These are phyloP conservation scores for Metellina segmentata DNA, from an alignment of 2,888 invertebrate species.

Conservation along the genomic window DNA sequence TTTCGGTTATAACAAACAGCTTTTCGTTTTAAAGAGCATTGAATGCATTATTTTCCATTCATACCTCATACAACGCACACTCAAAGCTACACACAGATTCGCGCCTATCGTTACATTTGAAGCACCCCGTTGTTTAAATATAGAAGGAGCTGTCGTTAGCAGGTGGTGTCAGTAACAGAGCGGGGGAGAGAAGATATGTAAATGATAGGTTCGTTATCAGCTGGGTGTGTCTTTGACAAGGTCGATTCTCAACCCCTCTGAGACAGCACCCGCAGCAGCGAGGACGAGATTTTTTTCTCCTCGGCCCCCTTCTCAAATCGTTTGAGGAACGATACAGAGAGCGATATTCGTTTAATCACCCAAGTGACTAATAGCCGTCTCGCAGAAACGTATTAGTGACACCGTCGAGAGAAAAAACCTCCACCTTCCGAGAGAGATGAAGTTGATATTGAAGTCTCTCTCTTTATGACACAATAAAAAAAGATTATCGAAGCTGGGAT, in stretches of 20 bases:
- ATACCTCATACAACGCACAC: background rate
- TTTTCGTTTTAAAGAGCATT: background rate
- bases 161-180: constrained; percentile 53
- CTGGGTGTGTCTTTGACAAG: constrained; percentile 61
- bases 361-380: constrained; percentile 48
- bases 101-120: no score
- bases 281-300: background rate
- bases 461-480: constrained; percentile 6
- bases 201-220: constrained; percentile 69
- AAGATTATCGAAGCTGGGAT: background rate
- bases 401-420: constrained; percentile 5
- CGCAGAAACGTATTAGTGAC: constrained; percentile 36
- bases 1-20: background rate
- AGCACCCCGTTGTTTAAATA: constrained; percentile 19
- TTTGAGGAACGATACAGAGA: constrained; percentile 8
- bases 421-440: background rate
- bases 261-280: constrained; percentile 15
- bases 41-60: background rate
- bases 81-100: background rate
- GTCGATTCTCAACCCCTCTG: constrained; percentile 40
- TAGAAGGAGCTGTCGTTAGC: constrained; percentile 11
- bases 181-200: constrained; percentile 58
- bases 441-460: constrained; percentile 24
- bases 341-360: constrained; percentile 45
- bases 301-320: constrained; percentile 1